Evolutionary conservation across 2,888 invertebrate genomes (phyloP).

Genomic region (Liopterus haemorrhoidalis): DNA sequence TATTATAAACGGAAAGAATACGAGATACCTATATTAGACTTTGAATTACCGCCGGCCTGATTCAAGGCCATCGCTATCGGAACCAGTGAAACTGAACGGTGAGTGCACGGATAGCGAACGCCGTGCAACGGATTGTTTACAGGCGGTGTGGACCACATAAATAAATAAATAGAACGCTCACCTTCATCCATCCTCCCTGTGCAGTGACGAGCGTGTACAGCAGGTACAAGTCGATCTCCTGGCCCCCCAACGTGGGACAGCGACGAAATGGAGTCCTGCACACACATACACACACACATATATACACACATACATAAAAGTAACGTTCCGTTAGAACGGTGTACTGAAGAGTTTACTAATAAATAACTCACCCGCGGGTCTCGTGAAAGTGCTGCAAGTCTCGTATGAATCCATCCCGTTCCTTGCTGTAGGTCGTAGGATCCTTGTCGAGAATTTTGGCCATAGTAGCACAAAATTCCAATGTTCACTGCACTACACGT

Average conservation of each 20-base stretch:
- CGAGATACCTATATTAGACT: no score
- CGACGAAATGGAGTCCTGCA: conserved; percentile 59
- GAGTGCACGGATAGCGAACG: neutral
- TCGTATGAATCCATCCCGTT: conserved; percentile 73
- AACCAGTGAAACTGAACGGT: neutral
- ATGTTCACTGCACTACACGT: conserved; percentile 36
- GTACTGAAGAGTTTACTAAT: neutral
- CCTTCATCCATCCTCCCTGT: conserved; percentile 93
- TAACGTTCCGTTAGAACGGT: conserved; percentile 15
- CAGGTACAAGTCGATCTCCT: conserved; percentile 84
- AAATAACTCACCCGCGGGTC: conserved; percentile 72
- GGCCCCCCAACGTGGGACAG: conserved; percentile 72
- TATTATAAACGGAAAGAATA: no score
- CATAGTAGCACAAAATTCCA: conserved; percentile 46
- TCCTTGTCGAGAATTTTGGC: conserved; percentile 62
- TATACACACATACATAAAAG: neutral
- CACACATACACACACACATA: conserved; percentile 15
- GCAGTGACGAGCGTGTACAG: conserved; percentile 88
- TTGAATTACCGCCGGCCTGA: no score
- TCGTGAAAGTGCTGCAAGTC: conserved; percentile 89
- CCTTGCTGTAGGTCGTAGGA: conserved; percentile 68
- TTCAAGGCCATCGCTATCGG: neutral
- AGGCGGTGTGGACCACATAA: neutral
- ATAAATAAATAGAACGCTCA: no score
- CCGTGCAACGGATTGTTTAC: neutral